A percentile compares a stretch with the other conserved stretches of the same genome.
These are phyloP conservation scores for Phaonia tiefii DNA, from an alignment of 2,888 invertebrate genomes.

Conservation along the genomic window DNA sequence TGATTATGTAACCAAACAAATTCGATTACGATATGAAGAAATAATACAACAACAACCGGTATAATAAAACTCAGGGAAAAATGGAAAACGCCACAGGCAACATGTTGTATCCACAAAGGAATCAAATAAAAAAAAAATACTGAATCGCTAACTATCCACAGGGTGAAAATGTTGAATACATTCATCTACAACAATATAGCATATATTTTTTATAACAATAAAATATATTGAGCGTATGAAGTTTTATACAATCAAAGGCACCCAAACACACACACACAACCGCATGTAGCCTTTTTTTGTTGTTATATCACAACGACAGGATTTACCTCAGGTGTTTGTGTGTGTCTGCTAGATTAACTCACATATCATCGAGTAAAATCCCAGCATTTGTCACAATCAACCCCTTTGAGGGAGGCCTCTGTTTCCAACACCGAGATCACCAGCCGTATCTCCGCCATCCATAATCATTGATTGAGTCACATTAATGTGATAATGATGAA, in stretches of 20 bases:
- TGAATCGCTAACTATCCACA: not conserved
- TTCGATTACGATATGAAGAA: constrained; percentile 58
- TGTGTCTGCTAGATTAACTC: not conserved
- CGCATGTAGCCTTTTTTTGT: not conserved
- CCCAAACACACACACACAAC: not conserved
- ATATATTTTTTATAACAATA: too few relatives aligned
- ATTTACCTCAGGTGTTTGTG: constrained; percentile 32
- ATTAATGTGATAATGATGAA: constrained; percentile 53
- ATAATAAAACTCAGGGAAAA: not conserved
- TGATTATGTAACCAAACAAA: constrained; percentile 63
- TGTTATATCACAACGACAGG: not conserved
- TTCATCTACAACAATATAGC: not conserved
- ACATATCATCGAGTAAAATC: constrained; percentile 6
- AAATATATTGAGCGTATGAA: constrained; percentile 51
- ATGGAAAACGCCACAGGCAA: constrained; percentile 52
- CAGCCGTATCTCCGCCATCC: not conserved
- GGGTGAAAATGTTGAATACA: constrained; percentile 5
- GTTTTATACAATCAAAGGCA: constrained; percentile 29
- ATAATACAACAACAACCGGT: constrained; percentile 43
- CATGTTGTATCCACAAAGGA: constrained; percentile 38
- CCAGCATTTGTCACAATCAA: constrained; percentile 44
- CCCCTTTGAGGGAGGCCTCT: too few relatives aligned
- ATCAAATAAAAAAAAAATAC: constrained; percentile 16
- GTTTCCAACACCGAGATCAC: too few relatives aligned
- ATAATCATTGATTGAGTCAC: constrained; percentile 1